Evolutionary conservation across 1,140 invertebrate genomes (phyloP), one percentile per base, ranked within the genome.

Genomic region (Camponotus floridanus): DNA sequence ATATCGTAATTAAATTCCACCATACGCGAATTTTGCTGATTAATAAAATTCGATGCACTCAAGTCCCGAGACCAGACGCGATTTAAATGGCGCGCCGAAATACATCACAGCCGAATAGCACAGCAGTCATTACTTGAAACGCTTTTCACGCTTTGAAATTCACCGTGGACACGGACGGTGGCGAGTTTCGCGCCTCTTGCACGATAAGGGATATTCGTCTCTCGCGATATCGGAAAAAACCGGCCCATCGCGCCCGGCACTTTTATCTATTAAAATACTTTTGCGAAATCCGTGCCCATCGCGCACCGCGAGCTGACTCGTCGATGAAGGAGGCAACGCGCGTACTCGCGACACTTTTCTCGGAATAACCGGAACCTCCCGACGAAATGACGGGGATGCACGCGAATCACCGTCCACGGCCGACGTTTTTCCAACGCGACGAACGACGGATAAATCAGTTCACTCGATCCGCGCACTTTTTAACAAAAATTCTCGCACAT

Each of bases 21-120:
- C 6, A 55, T n/a, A 18, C 31, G 1, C 26, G 26, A 26, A 65
- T 61, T 42, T 61, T 0, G 33, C 13, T 8, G 7, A 21, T 55
- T 48, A 33, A 15, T 39, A 26, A 76, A 21, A 39, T 8, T 13
- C 59, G 74, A 39, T 39, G 6, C 36, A 39, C 2, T 13, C 33
- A 1, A 48, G 9, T 71, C 26, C 8, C 64, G 67, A 71, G 26
- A 31, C 70, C 7, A 36, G 31, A 65, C 26, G 33, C 33, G 45
- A 85, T 92, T 92, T 90, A 84, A 92, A 92, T 90, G 21, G 68
- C 91, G 90, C 91, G 91, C 91, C 91, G 74, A 85, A 86, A 13
- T 67, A 80, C 80, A 15, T 51, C 18, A 18, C 15, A 51, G 13
- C 74, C 48, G 76, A 31, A 51, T 73, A 42, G 48, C 39, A 79